phyloP scores from a whole-genome alignment of 2,797 vertebrate species.

The Thunnus albacares region DNA sequence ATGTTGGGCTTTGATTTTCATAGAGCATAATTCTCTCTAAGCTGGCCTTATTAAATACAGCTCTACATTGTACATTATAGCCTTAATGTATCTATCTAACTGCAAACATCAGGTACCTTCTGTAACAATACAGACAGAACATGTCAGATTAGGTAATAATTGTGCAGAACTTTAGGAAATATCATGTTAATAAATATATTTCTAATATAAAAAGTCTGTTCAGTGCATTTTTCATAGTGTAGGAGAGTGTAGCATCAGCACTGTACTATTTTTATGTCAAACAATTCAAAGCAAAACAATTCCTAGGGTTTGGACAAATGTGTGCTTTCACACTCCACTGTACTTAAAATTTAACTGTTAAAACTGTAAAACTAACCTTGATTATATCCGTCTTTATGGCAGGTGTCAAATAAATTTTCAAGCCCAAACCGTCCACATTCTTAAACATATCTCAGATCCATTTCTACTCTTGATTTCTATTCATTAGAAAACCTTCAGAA shows the following conservation, averaged over 20 bases:
- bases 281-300: not conserved
- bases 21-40: not conserved
- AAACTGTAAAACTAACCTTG: not conserved
- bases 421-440: conserved; percentile 2
- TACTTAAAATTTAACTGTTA: not conserved
- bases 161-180: not conserved
- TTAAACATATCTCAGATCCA: conserved; percentile 16
- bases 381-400: not conserved
- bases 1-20: conserved; percentile 10
- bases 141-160: not conserved
- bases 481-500: conserved; percentile 44
- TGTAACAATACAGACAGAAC: not conserved
- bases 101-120: not conserved
- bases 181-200: conserved; percentile 2
- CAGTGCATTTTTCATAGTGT: conserved; percentile 1
- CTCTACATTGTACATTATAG: conserved; percentile 2
- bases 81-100: not conserved
- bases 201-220: not conserved
- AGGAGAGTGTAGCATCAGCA: not conserved
- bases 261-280: conserved; percentile 2
- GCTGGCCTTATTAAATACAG: conserved; percentile 4
- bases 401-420: not conserved
- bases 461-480: conserved; percentile 33
- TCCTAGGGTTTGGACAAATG: conserved; percentile 13
- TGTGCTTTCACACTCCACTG: not conserved